A percentile compares a stretch with the other conserved stretches of the same genome.
Evolutionary conservation across 2,113 vertebrate genomes (phyloP).

Genomic region (Ursus arctos): DNA sequence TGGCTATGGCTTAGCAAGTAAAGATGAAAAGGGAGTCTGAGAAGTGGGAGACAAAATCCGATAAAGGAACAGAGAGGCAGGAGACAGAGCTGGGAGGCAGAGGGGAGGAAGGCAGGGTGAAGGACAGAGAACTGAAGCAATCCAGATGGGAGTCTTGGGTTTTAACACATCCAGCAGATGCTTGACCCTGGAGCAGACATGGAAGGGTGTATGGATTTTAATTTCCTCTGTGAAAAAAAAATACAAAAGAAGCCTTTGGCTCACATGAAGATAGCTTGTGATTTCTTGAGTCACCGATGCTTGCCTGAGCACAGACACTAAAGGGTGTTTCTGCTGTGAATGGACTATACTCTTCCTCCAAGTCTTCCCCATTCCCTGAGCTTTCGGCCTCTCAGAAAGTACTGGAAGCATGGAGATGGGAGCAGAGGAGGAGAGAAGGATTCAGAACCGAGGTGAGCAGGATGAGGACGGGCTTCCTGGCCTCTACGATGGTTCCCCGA

Average conservation of each 20-base stretch:
- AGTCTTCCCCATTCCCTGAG: neutral
- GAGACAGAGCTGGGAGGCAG: neutral
- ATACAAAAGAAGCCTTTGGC: neutral
- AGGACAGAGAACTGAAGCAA: constrained; percentile 39
- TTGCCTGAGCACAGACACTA: neutral
- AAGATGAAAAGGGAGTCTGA: constrained; percentile 53
- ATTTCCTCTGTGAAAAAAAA: constrained; percentile 36
- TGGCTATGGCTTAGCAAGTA: constrained; percentile 43
- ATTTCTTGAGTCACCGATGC: constrained; percentile 6
- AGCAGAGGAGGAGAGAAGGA: neutral
- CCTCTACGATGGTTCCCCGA: neutral
- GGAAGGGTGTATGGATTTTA: constrained; percentile 20
- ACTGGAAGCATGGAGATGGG: neutral
- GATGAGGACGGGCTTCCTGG: neutral
- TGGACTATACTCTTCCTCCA: neutral
- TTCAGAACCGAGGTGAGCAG: neutral
- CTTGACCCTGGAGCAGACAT: constrained; percentile 18
- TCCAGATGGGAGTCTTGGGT: neutral
- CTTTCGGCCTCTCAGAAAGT: neutral
- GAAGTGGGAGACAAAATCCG: constrained; percentile 24
- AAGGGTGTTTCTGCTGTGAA: constrained; percentile 32
- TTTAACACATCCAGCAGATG: constrained; percentile 58
- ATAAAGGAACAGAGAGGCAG: constrained; percentile 45
- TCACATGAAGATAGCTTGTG: constrained; percentile 23
- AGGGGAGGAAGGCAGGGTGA: neutral